Percentiles rank a stretch among this genome's conserved stretches.
Conservation (phyloP, 2,888 invertebrate species). For the Liopterus haemorrhoidalis region DNA sequence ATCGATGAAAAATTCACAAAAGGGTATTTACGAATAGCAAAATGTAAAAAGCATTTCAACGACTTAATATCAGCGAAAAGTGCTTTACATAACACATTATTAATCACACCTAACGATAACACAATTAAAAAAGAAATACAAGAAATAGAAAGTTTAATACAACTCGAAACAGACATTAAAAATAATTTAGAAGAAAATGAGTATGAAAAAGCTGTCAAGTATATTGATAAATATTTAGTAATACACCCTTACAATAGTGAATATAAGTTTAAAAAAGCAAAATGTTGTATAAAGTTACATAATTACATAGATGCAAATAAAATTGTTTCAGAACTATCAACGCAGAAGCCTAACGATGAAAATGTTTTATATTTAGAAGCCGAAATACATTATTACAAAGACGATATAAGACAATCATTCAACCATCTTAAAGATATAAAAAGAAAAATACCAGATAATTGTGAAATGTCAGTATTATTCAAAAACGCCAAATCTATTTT, state of each 20-base stretch:
- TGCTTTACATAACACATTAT: constrained; percentile 8
- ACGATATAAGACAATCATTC: constrained; percentile 78
- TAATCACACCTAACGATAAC: constrained; percentile 4
- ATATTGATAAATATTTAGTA: constrained; percentile 7
- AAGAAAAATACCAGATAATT: constrained; percentile 77
- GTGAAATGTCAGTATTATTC: constrained; percentile 70
- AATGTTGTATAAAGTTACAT: constrained; percentile 72
- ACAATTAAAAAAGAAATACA: neutral
- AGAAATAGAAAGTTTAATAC: constrained; percentile 2
- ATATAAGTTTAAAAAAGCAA: constrained; percentile 62
- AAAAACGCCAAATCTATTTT: constrained; percentile 74
- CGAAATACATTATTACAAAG: constrained; percentile 72
- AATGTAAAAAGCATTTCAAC: constrained; percentile 65
- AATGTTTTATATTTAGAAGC: constrained; percentile 83
- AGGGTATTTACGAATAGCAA: constrained; percentile 63
- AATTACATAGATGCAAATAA: constrained; percentile 78
- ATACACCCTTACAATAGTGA: constrained; percentile 4
- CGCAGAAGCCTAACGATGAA: constrained; percentile 67
- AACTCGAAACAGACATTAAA: constrained; percentile 1
- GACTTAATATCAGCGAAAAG: constrained; percentile 13
- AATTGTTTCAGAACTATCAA: constrained; percentile 71
- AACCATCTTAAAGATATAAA: constrained; percentile 81
- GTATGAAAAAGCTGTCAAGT: constrained; percentile 11
- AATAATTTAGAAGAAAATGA: constrained; percentile 6
- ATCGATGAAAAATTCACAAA: constrained; percentile 69